Conservation (phyloP, 2,113 vertebrate species). For the Corythaixoides concolor region DNA sequence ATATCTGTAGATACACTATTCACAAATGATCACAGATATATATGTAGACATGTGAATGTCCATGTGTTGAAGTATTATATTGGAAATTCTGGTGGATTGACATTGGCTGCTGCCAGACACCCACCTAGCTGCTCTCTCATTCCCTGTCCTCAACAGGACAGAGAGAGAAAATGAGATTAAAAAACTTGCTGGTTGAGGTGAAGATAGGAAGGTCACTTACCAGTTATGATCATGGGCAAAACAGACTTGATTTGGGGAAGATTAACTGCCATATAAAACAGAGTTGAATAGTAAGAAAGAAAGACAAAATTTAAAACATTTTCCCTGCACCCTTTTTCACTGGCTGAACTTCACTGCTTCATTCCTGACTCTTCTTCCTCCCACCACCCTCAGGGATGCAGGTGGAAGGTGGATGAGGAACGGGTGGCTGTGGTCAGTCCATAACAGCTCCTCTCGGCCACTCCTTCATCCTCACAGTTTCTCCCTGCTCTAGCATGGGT, state of each 20-base stretch:
- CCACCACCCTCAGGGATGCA: background rate
- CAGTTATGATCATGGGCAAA: too few species aligned
- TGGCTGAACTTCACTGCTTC: background rate
- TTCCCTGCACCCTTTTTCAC: background rate
- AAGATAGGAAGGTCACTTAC: too few species aligned
- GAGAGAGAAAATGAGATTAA: too few species aligned
- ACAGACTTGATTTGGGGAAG: background rate
- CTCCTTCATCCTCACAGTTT: background rate
- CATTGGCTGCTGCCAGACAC: background rate
- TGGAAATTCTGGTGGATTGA: background rate
- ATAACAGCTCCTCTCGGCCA: background rate
- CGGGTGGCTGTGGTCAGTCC: too few species aligned
- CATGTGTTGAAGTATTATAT: background rate
- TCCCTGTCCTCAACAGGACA: too few species aligned
- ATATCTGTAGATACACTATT: background rate
- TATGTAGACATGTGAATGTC: too few species aligned
- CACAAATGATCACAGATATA: background rate
- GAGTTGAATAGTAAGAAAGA: background rate
- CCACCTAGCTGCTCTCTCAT: too few species aligned
- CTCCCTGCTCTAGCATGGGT: background rate
- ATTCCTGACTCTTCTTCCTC: too few species aligned
- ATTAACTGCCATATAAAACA: background rate
- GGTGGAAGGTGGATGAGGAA: background rate
- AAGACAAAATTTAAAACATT: background rate
- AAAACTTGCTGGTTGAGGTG: too few species aligned